Percentiles rank a stretch among this genome's conserved stretches.
Conservation (phyloP, 2,113 vertebrate species). For the Phoenicopterus ruber region DNA sequence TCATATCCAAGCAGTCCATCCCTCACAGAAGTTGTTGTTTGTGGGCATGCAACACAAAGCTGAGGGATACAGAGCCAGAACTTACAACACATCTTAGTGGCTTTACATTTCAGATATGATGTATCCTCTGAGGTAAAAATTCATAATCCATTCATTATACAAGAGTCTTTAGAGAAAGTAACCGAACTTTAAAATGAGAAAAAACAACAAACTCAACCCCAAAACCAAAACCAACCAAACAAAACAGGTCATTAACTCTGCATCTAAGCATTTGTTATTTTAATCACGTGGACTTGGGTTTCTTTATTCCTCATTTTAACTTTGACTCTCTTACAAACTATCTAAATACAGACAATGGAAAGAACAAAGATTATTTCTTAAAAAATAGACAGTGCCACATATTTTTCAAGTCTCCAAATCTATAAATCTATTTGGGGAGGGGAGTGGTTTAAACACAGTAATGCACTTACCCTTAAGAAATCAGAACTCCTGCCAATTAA, state of each 20-base stretch:
- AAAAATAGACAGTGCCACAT: neutral
- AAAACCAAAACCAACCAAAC: neutral
- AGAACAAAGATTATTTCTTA: neutral
- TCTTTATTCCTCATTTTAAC: neutral
- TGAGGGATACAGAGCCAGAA: neutral
- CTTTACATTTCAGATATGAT: neutral
- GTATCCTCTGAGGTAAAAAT: neutral
- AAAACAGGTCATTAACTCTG: neutral
- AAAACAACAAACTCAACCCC: neutral
- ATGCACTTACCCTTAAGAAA: neutral
- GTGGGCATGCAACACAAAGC: neutral
- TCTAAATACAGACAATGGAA: neutral
- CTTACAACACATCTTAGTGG: neutral
- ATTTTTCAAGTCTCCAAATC: neutral
- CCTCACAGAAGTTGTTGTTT: neutral
- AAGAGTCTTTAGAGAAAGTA: neutral
- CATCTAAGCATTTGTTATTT: neutral
- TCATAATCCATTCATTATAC: neutral
- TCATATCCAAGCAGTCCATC: neutral
- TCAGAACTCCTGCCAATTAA: neutral
- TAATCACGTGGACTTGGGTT: neutral
- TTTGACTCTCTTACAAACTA: neutral
- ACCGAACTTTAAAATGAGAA: neutral
- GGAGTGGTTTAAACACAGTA: neutral
- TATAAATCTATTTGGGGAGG: neutral